A percentile compares a stretch with the other conserved stretches of the same genome.
phyloP scores from a whole-genome alignment of 2,113 vertebrate species.

The Heteronetta atricapilla region DNA sequence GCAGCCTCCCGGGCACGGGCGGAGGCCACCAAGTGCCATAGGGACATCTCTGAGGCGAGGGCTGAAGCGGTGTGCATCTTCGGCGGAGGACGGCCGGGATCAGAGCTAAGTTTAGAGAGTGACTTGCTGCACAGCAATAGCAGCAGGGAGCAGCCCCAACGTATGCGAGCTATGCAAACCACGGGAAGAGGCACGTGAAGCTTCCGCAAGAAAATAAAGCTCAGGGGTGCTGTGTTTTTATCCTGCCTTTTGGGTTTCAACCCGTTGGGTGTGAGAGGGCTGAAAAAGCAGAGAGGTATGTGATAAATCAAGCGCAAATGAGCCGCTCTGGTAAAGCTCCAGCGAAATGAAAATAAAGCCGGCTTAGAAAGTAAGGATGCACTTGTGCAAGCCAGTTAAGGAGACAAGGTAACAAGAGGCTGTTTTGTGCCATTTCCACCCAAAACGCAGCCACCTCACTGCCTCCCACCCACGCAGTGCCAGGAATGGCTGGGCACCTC shows the following conservation, averaged over 20 bases:
- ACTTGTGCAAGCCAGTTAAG: neutral
- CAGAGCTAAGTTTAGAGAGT: conserved; percentile 33
- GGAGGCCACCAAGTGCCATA: neutral
- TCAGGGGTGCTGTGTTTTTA: fast-evolving
- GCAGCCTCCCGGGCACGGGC: neutral
- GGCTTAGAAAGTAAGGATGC: neutral
- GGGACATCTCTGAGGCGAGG: neutral
- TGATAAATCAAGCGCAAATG: neutral
- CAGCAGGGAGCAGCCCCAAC: neutral
- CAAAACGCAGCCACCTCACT: neutral
- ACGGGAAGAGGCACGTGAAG: conserved; percentile 10
- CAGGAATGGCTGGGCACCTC: neutral
- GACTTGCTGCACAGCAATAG: conserved; percentile 3
- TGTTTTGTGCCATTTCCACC: neutral
- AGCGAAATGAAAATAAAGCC: neutral
- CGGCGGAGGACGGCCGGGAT: neutral
- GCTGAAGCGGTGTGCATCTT: neutral
- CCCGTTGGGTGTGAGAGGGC: neutral
- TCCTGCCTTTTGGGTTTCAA: neutral
- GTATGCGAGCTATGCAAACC: conserved; percentile 7
- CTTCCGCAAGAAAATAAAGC: neutral
- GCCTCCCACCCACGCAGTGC: neutral
- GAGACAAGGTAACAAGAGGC: neutral
- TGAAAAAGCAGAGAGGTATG: neutral
- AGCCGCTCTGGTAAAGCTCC: neutral